A percentile compares a stretch with the other conserved stretches of the same genome.
Evolutionary conservation across 2,797 vertebrate species (phyloP).

Genomic region (Sebastes umbrosus): DNA sequence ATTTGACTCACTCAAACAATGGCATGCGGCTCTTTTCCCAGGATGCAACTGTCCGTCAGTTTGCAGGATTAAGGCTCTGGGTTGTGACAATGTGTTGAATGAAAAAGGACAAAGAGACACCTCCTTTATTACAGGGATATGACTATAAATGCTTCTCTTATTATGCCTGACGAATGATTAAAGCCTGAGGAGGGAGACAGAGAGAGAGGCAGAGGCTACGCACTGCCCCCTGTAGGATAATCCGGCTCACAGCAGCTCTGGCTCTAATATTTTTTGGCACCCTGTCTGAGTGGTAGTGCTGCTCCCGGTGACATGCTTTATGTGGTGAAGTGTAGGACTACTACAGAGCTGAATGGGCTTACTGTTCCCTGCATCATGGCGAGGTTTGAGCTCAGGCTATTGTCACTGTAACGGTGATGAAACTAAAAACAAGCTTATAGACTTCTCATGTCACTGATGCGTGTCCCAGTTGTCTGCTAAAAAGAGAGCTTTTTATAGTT

Average conservation of each 20-base stretch:
- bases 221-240: slow-evolving; percentile 70
- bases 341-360: not conserved
- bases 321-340: not conserved
- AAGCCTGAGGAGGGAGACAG: slow-evolving; percentile 27
- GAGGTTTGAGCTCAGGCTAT: not conserved
- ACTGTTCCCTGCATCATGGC: not conserved
- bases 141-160: slow-evolving; percentile 80
- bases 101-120: slow-evolving; percentile 76
- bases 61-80: slow-evolving; percentile 85
- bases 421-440: not conserved
- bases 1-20: slow-evolving; percentile 87
- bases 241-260: slow-evolving; percentile 4
- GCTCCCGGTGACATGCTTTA: not conserved
- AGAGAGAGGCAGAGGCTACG: slow-evolving; percentile 29
- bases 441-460: not conserved
- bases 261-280: not conserved
- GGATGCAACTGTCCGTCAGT: slow-evolving; percentile 83
- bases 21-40: slow-evolving; percentile 76
- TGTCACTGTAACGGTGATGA: not conserved
- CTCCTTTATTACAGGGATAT: slow-evolving; percentile 81
- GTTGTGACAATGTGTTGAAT: slow-evolving; percentile 88
- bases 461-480: not conserved
- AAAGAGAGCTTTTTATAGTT: not conserved
- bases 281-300: too few relatives aligned
- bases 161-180: slow-evolving; percentile 74